Evolutionary conservation across 2,113 vertebrate genomes (phyloP).

Genomic region (Scomber scombrus): DNA sequence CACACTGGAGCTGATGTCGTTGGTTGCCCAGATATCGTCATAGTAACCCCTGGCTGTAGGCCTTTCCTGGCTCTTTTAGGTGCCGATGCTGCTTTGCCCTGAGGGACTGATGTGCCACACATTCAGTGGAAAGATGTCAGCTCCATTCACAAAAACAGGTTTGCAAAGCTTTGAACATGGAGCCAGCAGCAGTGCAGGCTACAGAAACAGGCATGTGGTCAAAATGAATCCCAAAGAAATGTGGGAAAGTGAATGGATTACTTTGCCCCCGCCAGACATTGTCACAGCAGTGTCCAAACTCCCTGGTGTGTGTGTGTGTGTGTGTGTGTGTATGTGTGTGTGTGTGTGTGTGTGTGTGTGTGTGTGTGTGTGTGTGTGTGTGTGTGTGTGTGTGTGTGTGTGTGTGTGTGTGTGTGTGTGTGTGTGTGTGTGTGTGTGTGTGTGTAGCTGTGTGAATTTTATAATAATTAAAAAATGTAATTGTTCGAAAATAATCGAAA

Average conservation of each 20-base stretch:
- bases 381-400: background rate
- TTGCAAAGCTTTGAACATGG: background rate
- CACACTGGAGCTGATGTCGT: constrained; percentile 11
- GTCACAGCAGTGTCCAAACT: constrained; percentile 1
- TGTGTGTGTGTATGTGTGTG: background rate
- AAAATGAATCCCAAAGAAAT: background rate
- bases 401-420: background rate
- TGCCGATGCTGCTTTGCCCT: constrained; percentile 33
- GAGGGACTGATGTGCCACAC: constrained; percentile 14
- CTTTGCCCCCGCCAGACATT: background rate
- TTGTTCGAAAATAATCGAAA: background rate
- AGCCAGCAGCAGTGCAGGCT: constrained; percentile 7
- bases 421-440: background rate
- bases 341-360: background rate
- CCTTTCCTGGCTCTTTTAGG: constrained; percentile 36
- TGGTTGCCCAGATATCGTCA: constrained; percentile 65
- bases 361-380: background rate
- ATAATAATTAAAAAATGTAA: background rate
- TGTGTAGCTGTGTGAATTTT: background rate
- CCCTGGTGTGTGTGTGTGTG: background rate
- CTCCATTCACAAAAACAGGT: constrained; percentile 57
- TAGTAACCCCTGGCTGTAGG: constrained; percentile 53
- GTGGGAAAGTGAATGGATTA: background rate
- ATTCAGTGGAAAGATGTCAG: constrained; percentile 35
- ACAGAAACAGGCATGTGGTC: constrained; percentile 10